phyloP scores from a whole-genome alignment of 1,140 invertebrate species.

The Argopecten irradians region DNA sequence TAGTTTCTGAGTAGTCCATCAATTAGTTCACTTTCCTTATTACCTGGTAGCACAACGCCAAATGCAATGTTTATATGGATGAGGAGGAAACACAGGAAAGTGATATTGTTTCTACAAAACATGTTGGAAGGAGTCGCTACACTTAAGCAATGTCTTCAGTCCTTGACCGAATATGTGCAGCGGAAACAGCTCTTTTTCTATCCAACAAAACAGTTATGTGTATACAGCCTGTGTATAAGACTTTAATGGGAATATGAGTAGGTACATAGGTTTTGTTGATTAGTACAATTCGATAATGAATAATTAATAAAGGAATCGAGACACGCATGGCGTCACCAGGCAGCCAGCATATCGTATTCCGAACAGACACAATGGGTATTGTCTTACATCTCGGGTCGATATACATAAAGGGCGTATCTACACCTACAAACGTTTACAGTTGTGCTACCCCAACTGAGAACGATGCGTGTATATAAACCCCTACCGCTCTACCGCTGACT shows the following conservation, averaged over 20 bases:
- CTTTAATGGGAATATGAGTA: background rate
- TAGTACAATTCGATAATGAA: background rate
- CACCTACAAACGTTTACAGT: no score
- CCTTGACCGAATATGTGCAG: background rate
- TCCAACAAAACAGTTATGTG: background rate
- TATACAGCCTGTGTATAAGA: background rate
- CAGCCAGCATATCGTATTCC: background rate
- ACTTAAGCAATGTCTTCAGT: background rate
- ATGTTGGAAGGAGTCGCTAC: background rate
- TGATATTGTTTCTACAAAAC: background rate
- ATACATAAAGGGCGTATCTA: background rate
- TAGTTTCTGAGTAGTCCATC: background rate
- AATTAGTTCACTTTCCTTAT: background rate
- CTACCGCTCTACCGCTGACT: no score
- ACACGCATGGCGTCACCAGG: background rate
- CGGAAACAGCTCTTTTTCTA: background rate
- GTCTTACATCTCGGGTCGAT: background rate
- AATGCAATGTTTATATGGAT: background rate
- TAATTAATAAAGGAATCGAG: background rate
- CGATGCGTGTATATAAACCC: no score
- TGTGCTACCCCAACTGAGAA: no score
- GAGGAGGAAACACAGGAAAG: background rate
- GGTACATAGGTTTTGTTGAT: background rate
- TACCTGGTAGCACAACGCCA: background rate
- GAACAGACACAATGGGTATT: background rate